Evolutionary conservation across 2,888 invertebrate species (phyloP).

Genomic region (Norana najaformis): DNA sequence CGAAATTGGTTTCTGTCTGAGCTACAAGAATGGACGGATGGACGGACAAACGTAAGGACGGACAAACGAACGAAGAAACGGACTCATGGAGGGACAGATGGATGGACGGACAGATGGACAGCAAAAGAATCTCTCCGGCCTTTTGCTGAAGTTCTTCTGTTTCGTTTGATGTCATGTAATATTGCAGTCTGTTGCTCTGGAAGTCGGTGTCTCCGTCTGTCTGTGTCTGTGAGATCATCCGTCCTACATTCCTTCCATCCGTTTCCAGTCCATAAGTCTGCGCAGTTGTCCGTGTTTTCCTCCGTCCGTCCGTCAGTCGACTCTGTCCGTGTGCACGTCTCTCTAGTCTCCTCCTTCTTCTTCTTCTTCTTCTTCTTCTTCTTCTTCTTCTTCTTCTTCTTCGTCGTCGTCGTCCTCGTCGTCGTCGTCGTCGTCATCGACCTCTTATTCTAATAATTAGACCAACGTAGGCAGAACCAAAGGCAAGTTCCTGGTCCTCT

Average conservation of each 20-base stretch:
- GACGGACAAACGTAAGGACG: not conserved
- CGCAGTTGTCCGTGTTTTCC: no score
- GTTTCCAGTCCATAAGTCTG: not conserved
- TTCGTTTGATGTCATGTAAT: conserved; percentile 13
- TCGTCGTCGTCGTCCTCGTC: not conserved
- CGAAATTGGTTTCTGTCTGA: not conserved
- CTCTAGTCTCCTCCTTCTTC: not conserved
- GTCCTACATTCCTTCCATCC: not conserved
- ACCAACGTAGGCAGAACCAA: not conserved
- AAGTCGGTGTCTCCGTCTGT: not conserved
- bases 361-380: not conserved
- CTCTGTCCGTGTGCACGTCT: not conserved
- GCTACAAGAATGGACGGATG: not conserved
- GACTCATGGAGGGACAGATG: not conserved
- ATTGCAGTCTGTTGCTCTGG: not conserved
- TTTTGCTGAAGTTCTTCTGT: not conserved
- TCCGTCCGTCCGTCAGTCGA: not conserved
- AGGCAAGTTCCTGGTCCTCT: not conserved
- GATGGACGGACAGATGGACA: not conserved
- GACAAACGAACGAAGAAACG: not conserved
- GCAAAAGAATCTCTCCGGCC: no score
- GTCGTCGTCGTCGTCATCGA: not conserved
- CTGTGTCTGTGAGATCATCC: not conserved
- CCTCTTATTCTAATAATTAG: not conserved
- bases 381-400: not conserved